These are phyloP conservation scores for Horisme vitalbata DNA, from an alignment of 2,888 invertebrate species.

Conservation along the genomic window DNA sequence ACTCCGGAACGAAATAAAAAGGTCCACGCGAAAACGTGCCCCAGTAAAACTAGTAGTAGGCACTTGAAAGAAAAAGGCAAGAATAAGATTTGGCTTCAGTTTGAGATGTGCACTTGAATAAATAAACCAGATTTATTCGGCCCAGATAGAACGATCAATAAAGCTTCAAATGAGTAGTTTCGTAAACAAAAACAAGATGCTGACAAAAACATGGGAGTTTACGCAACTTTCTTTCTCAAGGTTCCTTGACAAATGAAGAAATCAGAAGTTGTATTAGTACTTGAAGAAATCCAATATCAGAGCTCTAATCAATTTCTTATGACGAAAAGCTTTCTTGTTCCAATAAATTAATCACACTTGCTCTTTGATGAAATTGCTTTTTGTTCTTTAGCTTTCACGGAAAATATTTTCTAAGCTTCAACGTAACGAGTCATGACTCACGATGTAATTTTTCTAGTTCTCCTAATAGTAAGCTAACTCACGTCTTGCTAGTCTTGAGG, in stretches of 20 bases:
- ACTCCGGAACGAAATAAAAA: constrained; percentile 54
- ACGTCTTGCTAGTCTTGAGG: too few species aligned
- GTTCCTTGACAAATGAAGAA: constrained; percentile 21
- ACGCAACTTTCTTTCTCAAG: constrained; percentile 7
- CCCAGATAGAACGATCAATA: constrained; percentile 11
- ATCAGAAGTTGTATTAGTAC: constrained; percentile 25
- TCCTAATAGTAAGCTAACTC: too few species aligned
- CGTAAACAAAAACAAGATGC: constrained; percentile 28
- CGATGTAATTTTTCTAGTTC: too few species aligned
- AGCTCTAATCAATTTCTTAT: constrained; percentile 29
- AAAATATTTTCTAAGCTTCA: constrained; percentile 5
- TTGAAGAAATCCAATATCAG: constrained; percentile 30
- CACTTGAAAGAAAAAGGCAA: constrained; percentile 35
- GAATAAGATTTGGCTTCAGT: constrained; percentile 32
- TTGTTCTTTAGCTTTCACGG: constrained; percentile 9
- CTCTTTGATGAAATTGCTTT: constrained; percentile 22
- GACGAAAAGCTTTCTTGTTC: constrained; percentile 24
- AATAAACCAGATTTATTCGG: constrained; percentile 30
- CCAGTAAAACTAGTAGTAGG: constrained; percentile 43
- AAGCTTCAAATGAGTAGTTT: constrained; percentile 25
- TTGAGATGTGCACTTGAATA: constrained; percentile 41
- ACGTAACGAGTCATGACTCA: too few species aligned
- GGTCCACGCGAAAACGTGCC: constrained; percentile 49
- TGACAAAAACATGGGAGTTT: constrained; percentile 16
- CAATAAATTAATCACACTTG: constrained; percentile 25